Evolutionary conservation across 2,888 invertebrate species (phyloP), one percentile per base, ranked within the genome.

Genomic region (Chrysotoxum bicinctum): DNA sequence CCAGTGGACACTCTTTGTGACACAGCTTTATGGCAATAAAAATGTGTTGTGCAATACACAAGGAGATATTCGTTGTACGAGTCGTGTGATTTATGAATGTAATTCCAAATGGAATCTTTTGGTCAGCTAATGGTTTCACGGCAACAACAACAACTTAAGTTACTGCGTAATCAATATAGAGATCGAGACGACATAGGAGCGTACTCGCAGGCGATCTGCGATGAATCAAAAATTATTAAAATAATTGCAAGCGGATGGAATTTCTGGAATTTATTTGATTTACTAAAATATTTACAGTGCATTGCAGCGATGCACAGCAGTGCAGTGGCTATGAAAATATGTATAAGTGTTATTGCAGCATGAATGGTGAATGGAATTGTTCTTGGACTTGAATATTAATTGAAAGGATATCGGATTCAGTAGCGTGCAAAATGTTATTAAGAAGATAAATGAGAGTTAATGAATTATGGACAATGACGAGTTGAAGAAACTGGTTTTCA

Each of bases 141-240:
- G 60, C 56, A 43, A 70, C 69, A 54, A 62, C 75, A 80, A 72
- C 76, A 75, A 81, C 72, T 19, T 62, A 12, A 40, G 48, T 35
- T 23, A 37, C 35, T 32, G 12, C 32, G 85, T 77, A 73, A 85
- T 85, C 76, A 85, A 77, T 85, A 85, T 85, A n/a, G 64, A 50
- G 37, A 73, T 64, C 45, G 69, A 32, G 26, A 50, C 6, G 23
- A 23, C 3, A 50, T 48, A 8, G 7, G 6, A 68, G 26, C 21
- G 9, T 43, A 43, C 16, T 12, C 35, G 37, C 66, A 84, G 26
- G 64, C 79, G 52, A 79, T 84, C 76, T 52, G 76, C 52, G 66
- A 80, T 85, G 80, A 80, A 73, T 85, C 84, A 85, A 85, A 85
- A 84, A 81, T 62, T 85, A 85, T 85, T 76, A 85, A 85, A 85